Evolutionary conservation across 2,113 vertebrate genomes (phyloP).

Genomic region (Willisornis vidua): DNA sequence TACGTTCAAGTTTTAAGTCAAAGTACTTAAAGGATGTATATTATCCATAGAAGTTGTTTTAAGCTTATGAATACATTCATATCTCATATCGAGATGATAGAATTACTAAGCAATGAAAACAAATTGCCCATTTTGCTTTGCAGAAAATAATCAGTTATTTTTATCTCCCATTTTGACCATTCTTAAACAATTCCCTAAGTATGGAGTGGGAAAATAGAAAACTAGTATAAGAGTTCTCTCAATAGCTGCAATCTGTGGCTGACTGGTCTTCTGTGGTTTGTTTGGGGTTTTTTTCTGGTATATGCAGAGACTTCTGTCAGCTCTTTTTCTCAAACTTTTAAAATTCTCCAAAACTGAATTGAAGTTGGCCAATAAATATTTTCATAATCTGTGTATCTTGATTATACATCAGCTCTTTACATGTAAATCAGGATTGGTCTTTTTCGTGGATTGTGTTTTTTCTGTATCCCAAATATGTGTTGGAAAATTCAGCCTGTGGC

Average conservation of each 20-base stretch:
- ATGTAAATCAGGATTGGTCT: neutral
- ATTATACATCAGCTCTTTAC: slow-evolving; percentile 68
- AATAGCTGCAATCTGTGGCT: slow-evolving; percentile 80
- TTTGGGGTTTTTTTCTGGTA: neutral
- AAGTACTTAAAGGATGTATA: slow-evolving; percentile 84
- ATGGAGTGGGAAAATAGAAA: neutral
- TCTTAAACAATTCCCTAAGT: slow-evolving; percentile 46
- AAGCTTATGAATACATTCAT: slow-evolving; percentile 74
- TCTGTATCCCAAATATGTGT: slow-evolving; percentile 1
- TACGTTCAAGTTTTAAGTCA: slow-evolving; percentile 78
- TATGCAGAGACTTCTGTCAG: slow-evolving; percentile 51
- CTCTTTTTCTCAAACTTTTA: slow-evolving; percentile 63
- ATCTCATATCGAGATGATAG: slow-evolving; percentile 79
- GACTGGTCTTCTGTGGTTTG: slow-evolving; percentile 75
- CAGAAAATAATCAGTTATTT: slow-evolving; percentile 48
- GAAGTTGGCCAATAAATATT: slow-evolving; percentile 66
- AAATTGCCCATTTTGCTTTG: slow-evolving; percentile 56
- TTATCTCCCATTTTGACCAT: slow-evolving; percentile 43
- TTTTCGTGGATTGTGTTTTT: neutral
- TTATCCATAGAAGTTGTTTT: slow-evolving; percentile 83
- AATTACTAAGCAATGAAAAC: slow-evolving; percentile 65
- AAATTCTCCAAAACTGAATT: slow-evolving; percentile 66
- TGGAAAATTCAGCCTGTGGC: slow-evolving; percentile 58
- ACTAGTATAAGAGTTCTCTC: slow-evolving; percentile 45
- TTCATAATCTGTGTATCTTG: slow-evolving; percentile 61